Conservation (phyloP, 2,797 vertebrate genomes). For the Myotis findleyi region DNA sequence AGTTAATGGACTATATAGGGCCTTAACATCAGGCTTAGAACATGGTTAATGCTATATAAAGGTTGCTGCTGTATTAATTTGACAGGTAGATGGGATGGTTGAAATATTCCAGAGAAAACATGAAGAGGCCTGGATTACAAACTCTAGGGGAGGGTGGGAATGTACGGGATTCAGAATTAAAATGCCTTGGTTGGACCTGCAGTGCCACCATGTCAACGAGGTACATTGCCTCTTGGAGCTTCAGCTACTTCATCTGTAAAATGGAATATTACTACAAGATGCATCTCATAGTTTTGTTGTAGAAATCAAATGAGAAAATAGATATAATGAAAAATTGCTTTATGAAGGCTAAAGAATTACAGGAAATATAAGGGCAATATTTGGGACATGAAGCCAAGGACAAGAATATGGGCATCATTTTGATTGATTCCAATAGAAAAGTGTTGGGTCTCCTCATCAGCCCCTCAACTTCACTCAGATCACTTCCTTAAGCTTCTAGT, state of each 20-base stretch:
- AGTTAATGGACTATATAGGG: not conserved
- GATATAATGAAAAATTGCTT: not conserved
- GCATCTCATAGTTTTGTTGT: not conserved
- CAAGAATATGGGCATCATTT: not conserved
- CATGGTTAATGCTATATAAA: not conserved
- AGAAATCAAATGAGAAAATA: conserved; percentile 38
- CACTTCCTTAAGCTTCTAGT: not conserved
- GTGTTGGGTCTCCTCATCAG: not conserved
- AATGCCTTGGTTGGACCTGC: not conserved
- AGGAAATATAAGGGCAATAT: not conserved
- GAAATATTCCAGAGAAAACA: not conserved
- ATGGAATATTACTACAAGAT: not conserved
- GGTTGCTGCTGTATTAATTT: not conserved
- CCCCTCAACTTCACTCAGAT: not conserved
- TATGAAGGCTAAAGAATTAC: not conserved
- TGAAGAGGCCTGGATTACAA: not conserved
- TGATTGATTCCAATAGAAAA: not conserved
- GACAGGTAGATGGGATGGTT: not conserved
- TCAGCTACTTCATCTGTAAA: not conserved
- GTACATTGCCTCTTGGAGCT: not conserved
- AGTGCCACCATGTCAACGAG: not conserved
- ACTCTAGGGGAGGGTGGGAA: not conserved
- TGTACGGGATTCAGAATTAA: not conserved
- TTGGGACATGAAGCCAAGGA: not conserved
- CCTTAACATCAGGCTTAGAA: not conserved